phyloP scores from a whole-genome alignment of 64 coral and sea anemone genomes.

The Montipora foliosa region DNA sequence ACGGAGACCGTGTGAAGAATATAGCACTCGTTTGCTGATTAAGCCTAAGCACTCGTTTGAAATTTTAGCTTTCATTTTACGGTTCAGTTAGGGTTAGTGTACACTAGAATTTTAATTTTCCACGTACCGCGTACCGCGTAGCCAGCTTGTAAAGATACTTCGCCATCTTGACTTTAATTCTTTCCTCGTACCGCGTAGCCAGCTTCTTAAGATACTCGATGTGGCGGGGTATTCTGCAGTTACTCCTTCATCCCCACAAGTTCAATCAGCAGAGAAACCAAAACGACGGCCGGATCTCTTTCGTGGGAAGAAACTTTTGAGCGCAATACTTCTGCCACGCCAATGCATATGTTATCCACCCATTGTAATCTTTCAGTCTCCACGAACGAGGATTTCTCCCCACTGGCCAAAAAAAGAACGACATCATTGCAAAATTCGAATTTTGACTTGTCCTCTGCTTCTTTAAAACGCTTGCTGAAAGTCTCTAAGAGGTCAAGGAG shows the following conservation, averaged over 20 bases:
- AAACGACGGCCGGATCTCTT: conserved; percentile 61
- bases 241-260: conserved; percentile 11
- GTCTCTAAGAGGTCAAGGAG: conserved; percentile 50
- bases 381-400: conserved; percentile 49
- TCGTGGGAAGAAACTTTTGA: conserved; percentile 53
- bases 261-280: conserved; percentile 21
- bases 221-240: too few relatives aligned
- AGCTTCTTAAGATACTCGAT: background rate
- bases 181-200: too few relatives aligned
- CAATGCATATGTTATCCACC: conserved; percentile 23
- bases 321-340: conserved; percentile 43
- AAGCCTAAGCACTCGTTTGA: too few relatives aligned
- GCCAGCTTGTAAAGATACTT: too few relatives aligned
- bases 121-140: too few relatives aligned
- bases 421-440: conserved; percentile 74
- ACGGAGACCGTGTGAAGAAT: too few relatives aligned
- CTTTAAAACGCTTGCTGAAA: conserved; percentile 50
- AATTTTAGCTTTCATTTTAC: too few relatives aligned
- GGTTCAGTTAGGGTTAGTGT: too few relatives aligned
- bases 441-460: conserved; percentile 74
- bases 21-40: too few relatives aligned
- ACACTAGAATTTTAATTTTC: too few relatives aligned
- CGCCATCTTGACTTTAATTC: too few relatives aligned
- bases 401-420: conserved; percentile 39
- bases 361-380: background rate